Base-by-base conservation (phyloP, 2,888 invertebrate species). In the Xylocampa areola region DNA sequence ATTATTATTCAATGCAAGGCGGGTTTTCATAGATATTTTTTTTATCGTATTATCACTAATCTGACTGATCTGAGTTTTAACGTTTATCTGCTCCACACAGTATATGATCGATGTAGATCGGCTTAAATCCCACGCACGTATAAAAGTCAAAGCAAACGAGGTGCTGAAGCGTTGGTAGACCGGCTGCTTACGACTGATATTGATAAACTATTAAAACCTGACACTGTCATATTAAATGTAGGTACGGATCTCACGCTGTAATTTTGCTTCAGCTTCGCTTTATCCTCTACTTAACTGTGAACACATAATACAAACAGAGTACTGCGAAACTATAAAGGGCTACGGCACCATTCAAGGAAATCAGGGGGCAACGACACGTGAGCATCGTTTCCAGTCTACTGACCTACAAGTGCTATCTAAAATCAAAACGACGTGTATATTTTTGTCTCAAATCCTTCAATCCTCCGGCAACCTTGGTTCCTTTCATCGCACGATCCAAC, bases 401-500 rank as follows among this genome's bases (percentile, higher is more conserved):
- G 51, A 45, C 30, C 47, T 14, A 40, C 54, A 52, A 75, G 73
- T 66, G 57, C 45, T 65, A 44, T 51, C 60, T 57, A 60, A 35
- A 72, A 60, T 60, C 44, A 61, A 64, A 74, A 57, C 45, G 52
- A 48, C 52, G 65, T 63, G 32, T 61, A 30, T 63, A 65, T 65
- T 55, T 62, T 53, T 51, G 43, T 62, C 52, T 32, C 52, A 35
- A 67, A 67, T 55, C 58, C 64, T 63, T 55, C 52, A 54, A 59
- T 53, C 37, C 52, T 43, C 57, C 49, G 55, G 44, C 59, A 65
- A 65, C 51, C 50, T 53, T 44, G 43, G 43, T 39, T 48, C 61
- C 73, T 75, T 78, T 77, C 68, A 80, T 71, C 72, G 55, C 64
- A 75, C 66, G 76, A 76, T 60, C 66, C 74, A 50, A 67, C 76